Evolutionary conservation across 2,113 vertebrate genomes (phyloP).

Genomic region (Synodontis membranacea): DNA sequence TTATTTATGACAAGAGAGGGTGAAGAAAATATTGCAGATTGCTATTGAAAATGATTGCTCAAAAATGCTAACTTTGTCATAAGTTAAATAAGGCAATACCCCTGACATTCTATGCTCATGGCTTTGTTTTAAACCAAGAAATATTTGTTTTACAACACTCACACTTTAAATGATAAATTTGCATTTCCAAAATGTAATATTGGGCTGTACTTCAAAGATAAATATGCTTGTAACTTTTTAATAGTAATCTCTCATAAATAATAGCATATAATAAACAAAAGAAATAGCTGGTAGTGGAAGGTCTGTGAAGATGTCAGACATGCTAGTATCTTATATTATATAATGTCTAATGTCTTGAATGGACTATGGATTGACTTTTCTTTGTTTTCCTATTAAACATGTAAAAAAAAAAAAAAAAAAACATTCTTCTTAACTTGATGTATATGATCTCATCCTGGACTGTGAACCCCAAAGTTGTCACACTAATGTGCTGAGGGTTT

Average conservation of each 20-base stretch:
- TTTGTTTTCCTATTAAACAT: neutral
- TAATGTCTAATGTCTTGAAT: neutral
- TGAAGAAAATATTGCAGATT: constrained; percentile 77
- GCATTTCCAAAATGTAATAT: neutral
- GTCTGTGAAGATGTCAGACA: neutral
- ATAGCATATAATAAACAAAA: neutral
- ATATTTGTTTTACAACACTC: neutral
- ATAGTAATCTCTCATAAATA: too few species aligned
- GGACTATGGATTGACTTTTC: neutral
- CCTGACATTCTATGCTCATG: neutral
- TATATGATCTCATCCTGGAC: neutral
- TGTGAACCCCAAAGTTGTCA: neutral
- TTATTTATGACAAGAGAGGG: constrained; percentile 68
- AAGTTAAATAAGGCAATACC: neutral
- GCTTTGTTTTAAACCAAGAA: neutral
- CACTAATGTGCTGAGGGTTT: neutral
- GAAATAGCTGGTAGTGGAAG: neutral
- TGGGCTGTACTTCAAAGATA: neutral
- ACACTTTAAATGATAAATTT: neutral
- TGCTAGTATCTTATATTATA: neutral
- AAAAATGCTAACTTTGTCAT: neutral
- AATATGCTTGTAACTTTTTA: too few species aligned
- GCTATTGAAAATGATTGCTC: constrained; percentile 69
- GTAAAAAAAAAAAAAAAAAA: too few species aligned
- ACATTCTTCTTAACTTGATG: neutral